Percentiles rank a stretch among this genome's conserved stretches.
phyloP scores from a whole-genome alignment of 2,113 vertebrate species.

The Lonchura striata region DNA sequence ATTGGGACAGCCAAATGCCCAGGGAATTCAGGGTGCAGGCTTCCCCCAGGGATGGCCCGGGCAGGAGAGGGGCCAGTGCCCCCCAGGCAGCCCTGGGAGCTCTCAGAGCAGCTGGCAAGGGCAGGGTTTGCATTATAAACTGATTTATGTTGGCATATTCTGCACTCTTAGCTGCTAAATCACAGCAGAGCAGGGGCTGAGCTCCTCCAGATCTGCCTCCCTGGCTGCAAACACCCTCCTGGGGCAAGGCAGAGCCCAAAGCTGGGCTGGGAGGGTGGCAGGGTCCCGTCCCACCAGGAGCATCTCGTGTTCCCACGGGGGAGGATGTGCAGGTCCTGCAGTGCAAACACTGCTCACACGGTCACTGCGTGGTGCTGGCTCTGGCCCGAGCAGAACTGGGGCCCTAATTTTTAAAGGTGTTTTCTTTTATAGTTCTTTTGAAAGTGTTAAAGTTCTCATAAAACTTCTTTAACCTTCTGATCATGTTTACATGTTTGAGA shows the following conservation, averaged over 20 bases:
- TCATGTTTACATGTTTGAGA: too few species aligned
- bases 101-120: background rate
- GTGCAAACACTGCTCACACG: background rate
- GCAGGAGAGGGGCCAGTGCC: fast-evolving
- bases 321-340: background rate
- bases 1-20: background rate
- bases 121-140: background rate
- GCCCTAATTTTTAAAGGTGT: too few species aligned
- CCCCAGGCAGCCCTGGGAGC: fast-evolving
- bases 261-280: fast-evolving
- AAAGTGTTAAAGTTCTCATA: too few species aligned
- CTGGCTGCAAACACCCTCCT: background rate
- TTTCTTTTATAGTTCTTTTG: too few species aligned
- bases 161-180: fast-evolving
- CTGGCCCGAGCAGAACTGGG: background rate
- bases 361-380: background rate
- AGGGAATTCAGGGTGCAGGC: background rate
- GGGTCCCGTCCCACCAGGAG: background rate
- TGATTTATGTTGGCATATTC: too few species aligned
- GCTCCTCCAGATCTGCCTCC: too few species aligned
- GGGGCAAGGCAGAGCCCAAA: background rate
- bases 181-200: background rate
- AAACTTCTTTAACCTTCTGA: too few species aligned
- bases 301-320: background rate
- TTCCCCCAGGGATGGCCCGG: background rate